Conservation (phyloP, 92 coral and sea anemone species). For the Umimayanthus chanpuru region DNA sequence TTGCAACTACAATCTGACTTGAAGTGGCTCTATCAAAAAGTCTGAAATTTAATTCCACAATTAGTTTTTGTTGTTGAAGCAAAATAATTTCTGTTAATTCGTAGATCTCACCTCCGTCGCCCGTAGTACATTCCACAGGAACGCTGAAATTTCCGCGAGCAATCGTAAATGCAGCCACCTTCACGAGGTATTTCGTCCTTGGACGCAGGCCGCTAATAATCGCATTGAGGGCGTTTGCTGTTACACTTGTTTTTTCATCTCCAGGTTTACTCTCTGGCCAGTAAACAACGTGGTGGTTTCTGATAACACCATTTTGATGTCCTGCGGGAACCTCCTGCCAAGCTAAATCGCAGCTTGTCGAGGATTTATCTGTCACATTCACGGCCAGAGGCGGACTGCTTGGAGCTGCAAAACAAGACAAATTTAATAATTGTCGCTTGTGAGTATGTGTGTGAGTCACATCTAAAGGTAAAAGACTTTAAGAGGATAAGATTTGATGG, state of each 20-base stretch:
- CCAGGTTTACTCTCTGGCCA: conserved; percentile 4
- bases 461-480: too few relatives aligned
- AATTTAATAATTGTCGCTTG: too few relatives aligned
- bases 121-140: conserved; percentile 9
- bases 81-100: too few relatives aligned
- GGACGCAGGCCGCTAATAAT: conserved; percentile 3
- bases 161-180: conserved; percentile 34
- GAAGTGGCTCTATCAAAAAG: too few relatives aligned
- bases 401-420: conserved; percentile 15
- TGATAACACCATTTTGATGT: not conserved
- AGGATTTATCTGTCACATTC: not conserved
- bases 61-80: too few relatives aligned
- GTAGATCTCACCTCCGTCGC: not conserved
- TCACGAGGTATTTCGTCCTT: not conserved
- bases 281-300: conserved; percentile 6
- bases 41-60: too few relatives aligned
- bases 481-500: too few relatives aligned
- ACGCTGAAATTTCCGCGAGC: conserved; percentile 2
- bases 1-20: too few relatives aligned
- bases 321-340: conserved; percentile 15
- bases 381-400: conserved; percentile 18
- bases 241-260: not conserved
- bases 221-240: not conserved
- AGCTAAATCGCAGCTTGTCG: conserved; percentile 12
- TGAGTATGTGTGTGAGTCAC: not conserved